These are phyloP conservation scores for Himalopsyche anomala DNA, from an alignment of 2,888 invertebrate species.

Conservation along the genomic window DNA sequence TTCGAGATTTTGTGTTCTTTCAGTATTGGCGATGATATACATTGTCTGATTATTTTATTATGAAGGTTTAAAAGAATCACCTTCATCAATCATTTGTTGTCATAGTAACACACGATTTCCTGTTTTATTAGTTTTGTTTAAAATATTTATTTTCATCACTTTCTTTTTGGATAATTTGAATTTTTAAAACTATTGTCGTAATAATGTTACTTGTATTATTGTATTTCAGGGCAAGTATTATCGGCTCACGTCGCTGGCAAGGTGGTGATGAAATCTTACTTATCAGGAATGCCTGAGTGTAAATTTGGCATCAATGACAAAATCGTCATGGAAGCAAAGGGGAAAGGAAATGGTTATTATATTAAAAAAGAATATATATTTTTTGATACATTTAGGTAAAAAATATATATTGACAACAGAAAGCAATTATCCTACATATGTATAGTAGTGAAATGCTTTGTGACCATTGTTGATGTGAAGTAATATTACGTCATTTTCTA, in stretches of 20 bases:
- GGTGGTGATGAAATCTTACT: conserved; percentile 99
- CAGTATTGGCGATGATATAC: too few species aligned
- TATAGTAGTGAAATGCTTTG: too few species aligned
- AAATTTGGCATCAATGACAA: conserved; percentile 99
- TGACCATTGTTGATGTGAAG: too few species aligned
- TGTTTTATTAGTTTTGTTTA: too few species aligned
- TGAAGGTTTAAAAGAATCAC: background rate
- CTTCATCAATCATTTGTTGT: background rate
- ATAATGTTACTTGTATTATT: conserved; percentile 22
- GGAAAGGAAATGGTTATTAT: conserved; percentile 80
- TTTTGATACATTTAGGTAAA: background rate
- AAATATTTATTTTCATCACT: too few species aligned
- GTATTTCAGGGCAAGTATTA: conserved; percentile 90
- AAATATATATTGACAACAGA: too few species aligned
- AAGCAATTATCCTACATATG: too few species aligned
- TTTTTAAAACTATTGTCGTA: background rate
- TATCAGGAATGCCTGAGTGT: conserved; percentile 99
- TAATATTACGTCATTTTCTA: too few species aligned
- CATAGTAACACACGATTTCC: too few species aligned
- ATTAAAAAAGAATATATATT: conserved; percentile 22
- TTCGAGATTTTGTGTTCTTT: too few species aligned
- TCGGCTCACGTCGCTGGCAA: conserved; percentile 99
- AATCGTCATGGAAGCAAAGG: conserved; percentile 97
- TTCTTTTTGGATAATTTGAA: too few species aligned
- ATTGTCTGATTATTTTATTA: background rate